phyloP scores from a whole-genome alignment of 2,888 invertebrate genomes.

The Cerceris rybyensis region DNA sequence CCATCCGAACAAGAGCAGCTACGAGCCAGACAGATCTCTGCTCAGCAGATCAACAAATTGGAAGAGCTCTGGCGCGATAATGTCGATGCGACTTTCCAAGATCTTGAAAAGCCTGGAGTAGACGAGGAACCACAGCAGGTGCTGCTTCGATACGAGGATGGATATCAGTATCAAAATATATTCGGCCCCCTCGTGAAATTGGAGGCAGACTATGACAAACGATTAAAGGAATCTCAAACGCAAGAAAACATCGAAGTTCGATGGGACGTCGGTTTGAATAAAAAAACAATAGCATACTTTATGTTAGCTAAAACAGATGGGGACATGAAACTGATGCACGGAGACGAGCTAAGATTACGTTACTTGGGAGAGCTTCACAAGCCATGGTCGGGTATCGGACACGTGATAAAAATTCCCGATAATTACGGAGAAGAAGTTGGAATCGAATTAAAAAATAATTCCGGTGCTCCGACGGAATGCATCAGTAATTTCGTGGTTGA shows the following conservation, averaged over 20 bases:
- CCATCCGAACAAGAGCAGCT: conserved; percentile 98
- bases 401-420: conserved; percentile 97
- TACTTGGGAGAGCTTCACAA: conserved; percentile 96
- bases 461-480: conserved; percentile 96
- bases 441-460: conserved; percentile 95
- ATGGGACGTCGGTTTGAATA: conserved; percentile 99
- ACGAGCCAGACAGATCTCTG: conserved; percentile 97
- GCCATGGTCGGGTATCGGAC: conserved; percentile 98
- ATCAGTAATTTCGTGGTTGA: conserved; percentile 98
- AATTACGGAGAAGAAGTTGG: conserved; percentile 99
- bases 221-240: conserved; percentile 98
- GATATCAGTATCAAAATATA: conserved; percentile 99
- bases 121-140: conserved; percentile 98
- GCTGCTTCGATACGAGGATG: conserved; percentile 94
- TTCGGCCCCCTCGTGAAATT: conserved; percentile 98
- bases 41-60: conserved; percentile 97
- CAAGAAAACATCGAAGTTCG: conserved; percentile 99
- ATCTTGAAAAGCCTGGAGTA: conserved; percentile 98
- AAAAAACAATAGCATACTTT: conserved; percentile 98
- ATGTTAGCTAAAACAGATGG: conserved; percentile 98
- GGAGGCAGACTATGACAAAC: conserved; percentile 99
- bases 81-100: conserved; percentile 98
- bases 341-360: conserved; percentile 96
- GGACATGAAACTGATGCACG: conserved; percentile 99
- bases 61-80: conserved; percentile 99